These are phyloP conservation scores for Ditylenchus dipsaci DNA, from an alignment of 1,140 invertebrate species.

Conservation along the genomic window DNA sequence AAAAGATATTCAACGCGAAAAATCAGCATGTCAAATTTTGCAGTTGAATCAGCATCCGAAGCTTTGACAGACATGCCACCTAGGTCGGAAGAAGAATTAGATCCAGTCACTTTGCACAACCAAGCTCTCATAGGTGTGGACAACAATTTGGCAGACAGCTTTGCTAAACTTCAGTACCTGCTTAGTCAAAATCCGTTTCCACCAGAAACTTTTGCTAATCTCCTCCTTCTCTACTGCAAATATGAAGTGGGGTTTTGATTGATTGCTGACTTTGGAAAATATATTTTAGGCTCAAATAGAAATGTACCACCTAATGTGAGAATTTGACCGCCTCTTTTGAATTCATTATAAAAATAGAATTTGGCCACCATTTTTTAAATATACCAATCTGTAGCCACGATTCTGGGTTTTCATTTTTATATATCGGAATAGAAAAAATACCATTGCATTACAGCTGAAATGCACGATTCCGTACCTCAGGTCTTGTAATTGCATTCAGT, in stretches of 20 bases:
- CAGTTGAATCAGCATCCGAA: slow-evolving; percentile 81
- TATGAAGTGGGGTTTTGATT: slow-evolving; percentile 69
- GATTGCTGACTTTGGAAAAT: not conserved
- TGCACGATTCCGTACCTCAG: not conserved
- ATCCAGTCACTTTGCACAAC: slow-evolving; percentile 95
- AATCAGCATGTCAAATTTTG: slow-evolving; percentile 6
- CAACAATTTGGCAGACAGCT: slow-evolving; percentile 79
- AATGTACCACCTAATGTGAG: too few relatives aligned
- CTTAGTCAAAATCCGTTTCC: slow-evolving; percentile 92
- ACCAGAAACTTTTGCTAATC: slow-evolving; percentile 92
- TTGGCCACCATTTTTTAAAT: too few relatives aligned
- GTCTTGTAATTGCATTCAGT: not conserved
- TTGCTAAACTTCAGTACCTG: slow-evolving; percentile 93
- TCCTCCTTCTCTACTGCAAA: slow-evolving; percentile 86
- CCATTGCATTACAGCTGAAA: too few relatives aligned
- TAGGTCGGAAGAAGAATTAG: slow-evolving; percentile 85
- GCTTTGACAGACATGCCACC: slow-evolving; percentile 96
- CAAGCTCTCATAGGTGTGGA: slow-evolving; percentile 93
- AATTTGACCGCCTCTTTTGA: too few relatives aligned
- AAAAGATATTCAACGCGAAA: not conserved
- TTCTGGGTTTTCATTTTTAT: not conserved
- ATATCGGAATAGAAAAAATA: too few relatives aligned
- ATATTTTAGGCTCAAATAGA: too few relatives aligned
- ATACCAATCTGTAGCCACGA: too few relatives aligned
- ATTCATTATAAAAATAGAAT: too few relatives aligned